Evolutionary conservation across 2,888 invertebrate genomes (phyloP).

Genomic region (Pristionchus japonicus): DNA sequence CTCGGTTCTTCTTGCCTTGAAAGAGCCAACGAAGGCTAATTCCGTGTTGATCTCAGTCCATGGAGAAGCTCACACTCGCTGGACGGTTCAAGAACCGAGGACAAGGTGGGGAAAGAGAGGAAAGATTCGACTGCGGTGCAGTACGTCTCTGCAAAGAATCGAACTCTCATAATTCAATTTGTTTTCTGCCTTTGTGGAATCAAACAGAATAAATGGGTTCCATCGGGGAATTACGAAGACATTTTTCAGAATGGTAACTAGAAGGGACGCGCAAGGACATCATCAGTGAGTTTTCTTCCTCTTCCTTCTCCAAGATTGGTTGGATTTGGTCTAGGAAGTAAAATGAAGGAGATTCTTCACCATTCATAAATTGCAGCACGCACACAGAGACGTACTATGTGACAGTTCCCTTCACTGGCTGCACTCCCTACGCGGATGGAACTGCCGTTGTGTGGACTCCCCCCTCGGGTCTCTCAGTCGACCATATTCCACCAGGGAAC

Average conservation of each 20-base stretch:
- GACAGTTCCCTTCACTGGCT: constrained; percentile 22
- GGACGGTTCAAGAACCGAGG: constrained; percentile 38
- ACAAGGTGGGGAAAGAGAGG: neutral
- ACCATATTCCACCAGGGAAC: constrained; percentile 1
- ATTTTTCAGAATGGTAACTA: neutral
- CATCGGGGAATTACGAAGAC: neutral
- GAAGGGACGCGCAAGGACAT: constrained; percentile 10
- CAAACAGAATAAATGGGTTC: no score
- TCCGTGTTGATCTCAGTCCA: constrained; percentile 43
- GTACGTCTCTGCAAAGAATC: no score
- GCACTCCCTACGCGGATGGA: constrained; percentile 19
- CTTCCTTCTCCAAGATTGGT: neutral
- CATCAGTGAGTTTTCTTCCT: neutral
- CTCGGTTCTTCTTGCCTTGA: neutral
- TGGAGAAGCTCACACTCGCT: constrained; percentile 32
- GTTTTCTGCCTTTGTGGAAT: neutral
- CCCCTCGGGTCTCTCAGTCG: neutral
- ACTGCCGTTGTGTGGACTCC: constrained; percentile 42
- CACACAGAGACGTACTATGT: neutral
- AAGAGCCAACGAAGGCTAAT: constrained; percentile 36
- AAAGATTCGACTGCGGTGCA: no score
- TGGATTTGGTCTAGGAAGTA: no score
- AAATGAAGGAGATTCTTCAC: no score
- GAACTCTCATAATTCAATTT: neutral
- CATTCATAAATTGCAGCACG: neutral